Evolutionary conservation across 2,113 vertebrate species (phyloP), one percentile per base, ranked within the genome.

Genomic region (Cochlearius cochlearius): DNA sequence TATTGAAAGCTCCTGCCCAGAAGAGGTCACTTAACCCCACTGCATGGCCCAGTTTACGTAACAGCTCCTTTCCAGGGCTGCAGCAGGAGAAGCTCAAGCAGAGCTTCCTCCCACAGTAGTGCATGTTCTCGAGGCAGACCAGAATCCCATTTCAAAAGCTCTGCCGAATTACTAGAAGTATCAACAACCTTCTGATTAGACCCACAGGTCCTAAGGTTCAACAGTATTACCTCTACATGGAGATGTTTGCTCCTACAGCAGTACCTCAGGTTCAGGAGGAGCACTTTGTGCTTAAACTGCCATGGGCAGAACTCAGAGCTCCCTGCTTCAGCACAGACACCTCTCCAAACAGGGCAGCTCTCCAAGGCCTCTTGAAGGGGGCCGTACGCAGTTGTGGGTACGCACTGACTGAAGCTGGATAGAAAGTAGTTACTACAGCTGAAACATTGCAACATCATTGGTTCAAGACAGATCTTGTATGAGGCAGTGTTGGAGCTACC

Each of bases 141-240:
- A 0, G 3, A 59, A 5, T 16, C 72, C 23, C 59, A 10, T 63
- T 39, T 22, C 63, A 30, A 73, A 62, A 7, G 23, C 62, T 30
- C 29, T 43, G 30, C 39, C 59, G 38, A 52, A 36, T 77, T n/a
- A 7, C 17, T 12, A 4, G 14, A 64, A 36, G 3, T 21, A 50
- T 19, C 30, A 67, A 15, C 32, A 67, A 19, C 68, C 50, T 60
- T 49, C n/a, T 30, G 17, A 32, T 49, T 7, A 88, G 25, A n/a
- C 23, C 16, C 50, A 20, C 47, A 30, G 67, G n/a, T 56, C 49
- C 21, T 19, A 39, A 22, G 29, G 29, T 8, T 39, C 53, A 79
- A 58, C 26, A 2, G 17, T 11, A 6, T 38, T 64, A 23, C 34
- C 38, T 75, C 49, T 30, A 0, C 4, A 9, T 0, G 12, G 59